phyloP scores from a whole-genome alignment of 2,113 vertebrate species.

The Parotia lawesii region DNA sequence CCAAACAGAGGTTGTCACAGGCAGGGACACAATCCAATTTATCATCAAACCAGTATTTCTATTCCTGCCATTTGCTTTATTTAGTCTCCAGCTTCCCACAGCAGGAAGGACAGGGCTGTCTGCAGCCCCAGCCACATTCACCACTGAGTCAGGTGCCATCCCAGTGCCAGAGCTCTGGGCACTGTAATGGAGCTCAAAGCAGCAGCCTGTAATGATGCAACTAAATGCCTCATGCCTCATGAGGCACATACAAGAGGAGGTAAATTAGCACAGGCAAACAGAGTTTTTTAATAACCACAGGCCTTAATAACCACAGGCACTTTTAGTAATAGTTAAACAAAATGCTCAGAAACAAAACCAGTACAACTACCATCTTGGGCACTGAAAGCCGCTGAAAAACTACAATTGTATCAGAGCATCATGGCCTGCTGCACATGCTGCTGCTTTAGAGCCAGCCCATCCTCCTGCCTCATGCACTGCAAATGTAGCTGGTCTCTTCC shows the following conservation, averaged over 20 bases:
- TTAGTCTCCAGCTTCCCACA: neutral
- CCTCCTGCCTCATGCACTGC: neutral
- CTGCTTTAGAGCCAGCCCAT: neutral
- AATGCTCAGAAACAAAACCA: neutral
- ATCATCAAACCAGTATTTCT: neutral
- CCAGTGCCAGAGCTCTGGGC: neutral
- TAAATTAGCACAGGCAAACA: neutral
- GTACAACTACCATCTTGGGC: neutral
- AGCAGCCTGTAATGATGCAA: neutral
- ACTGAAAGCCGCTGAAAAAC: neutral
- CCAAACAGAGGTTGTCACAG: neutral
- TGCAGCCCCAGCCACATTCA: neutral
- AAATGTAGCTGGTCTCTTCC: neutral
- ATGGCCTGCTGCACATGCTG: neutral
- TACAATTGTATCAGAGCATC: neutral
- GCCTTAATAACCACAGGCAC: neutral
- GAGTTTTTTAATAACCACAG: neutral
- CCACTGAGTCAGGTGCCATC: neutral
- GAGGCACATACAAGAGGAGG: neutral
- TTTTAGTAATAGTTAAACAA: neutral
- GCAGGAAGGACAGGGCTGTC: neutral
- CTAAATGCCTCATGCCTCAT: neutral
- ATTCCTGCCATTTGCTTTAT: neutral
- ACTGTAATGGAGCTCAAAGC: neutral
- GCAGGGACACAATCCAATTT: neutral